Evolutionary conservation across 2,888 invertebrate genomes (phyloP).

Genomic region (Apodemia zela): DNA sequence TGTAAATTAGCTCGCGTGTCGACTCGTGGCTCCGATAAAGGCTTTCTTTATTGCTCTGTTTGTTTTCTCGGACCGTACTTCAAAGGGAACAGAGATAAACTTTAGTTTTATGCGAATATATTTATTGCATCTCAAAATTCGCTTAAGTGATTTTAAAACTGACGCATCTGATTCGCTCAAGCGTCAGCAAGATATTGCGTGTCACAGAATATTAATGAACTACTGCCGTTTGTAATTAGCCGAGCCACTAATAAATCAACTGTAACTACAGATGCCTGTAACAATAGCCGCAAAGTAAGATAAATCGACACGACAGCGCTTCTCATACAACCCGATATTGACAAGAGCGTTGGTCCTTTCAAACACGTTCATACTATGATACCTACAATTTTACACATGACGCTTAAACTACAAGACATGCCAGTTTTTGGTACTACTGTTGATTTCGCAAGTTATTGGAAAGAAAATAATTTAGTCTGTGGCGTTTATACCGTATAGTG

Average conservation of each 20-base stretch:
- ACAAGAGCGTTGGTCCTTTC: slow-evolving; percentile 59
- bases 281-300: slow-evolving; percentile 76
- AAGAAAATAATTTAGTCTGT: slow-evolving; percentile 44
- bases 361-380: slow-evolving; percentile 45
- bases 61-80: slow-evolving; percentile 77
- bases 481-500: slow-evolving; percentile 43
- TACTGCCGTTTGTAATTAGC: slow-evolving; percentile 67
- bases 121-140: slow-evolving; percentile 56
- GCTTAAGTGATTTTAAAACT: slow-evolving; percentile 37
- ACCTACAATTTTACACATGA: slow-evolving; percentile 29
- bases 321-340: slow-evolving; percentile 68
- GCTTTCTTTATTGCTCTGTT: slow-evolving; percentile 79
- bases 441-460: slow-evolving; percentile 3
- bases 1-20: slow-evolving; percentile 81
- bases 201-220: slow-evolving; percentile 61
- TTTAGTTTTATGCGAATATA: slow-evolving; percentile 72
- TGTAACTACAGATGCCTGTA: slow-evolving; percentile 60
- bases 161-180: slow-evolving; percentile 39
- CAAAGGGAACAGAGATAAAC: slow-evolving; percentile 76
- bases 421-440: slow-evolving; percentile 24
- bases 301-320: slow-evolving; percentile 69
- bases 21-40: slow-evolving; percentile 78
- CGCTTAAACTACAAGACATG: slow-evolving; percentile 33
- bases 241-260: slow-evolving; percentile 72
- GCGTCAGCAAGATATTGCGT: slow-evolving; percentile 52